phyloP scores from a whole-genome alignment of 2,888 invertebrate species.

The Cosmia pyralina region DNA sequence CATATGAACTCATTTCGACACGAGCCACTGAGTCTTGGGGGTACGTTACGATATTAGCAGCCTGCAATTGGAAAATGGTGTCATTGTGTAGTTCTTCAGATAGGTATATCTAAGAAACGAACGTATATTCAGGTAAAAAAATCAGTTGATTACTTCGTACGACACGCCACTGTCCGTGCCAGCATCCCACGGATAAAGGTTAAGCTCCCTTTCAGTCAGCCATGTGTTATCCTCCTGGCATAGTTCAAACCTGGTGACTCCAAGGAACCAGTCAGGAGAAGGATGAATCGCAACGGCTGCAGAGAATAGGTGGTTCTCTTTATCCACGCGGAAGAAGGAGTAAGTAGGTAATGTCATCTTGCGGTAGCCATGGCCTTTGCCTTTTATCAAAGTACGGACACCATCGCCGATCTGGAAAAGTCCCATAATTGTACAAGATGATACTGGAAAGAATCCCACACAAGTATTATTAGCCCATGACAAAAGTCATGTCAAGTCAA shows the following conservation, averaged over 20 bases:
- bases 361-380: conserved; percentile 84
- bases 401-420: conserved; percentile 80
- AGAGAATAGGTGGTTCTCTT: conserved; percentile 80
- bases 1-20: conserved; percentile 84
- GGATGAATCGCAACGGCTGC: conserved; percentile 80
- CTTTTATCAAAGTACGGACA: conserved; percentile 84
- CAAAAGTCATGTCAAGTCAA: too few species aligned
- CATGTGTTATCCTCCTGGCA: conserved; percentile 97
- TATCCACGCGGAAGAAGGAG: conserved; percentile 82
- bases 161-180: conserved; percentile 98
- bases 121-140: not conserved
- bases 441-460: not conserved
- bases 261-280: conserved; percentile 99
- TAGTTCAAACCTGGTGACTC: conserved; percentile 96
- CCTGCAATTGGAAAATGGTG: conserved; percentile 70
- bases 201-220: conserved; percentile 94
- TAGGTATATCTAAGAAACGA: not conserved
- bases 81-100: not conserved
- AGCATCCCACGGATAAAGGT: conserved; percentile 98
- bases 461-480: not conserved
- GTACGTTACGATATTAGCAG: conserved; percentile 81
- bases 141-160: conserved; percentile 92
- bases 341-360: conserved; percentile 83
- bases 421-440: not conserved
- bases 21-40: conserved; percentile 82